Evolutionary conservation across 2,888 invertebrate genomes (phyloP).

Genomic region (Auanema sp.): DNA sequence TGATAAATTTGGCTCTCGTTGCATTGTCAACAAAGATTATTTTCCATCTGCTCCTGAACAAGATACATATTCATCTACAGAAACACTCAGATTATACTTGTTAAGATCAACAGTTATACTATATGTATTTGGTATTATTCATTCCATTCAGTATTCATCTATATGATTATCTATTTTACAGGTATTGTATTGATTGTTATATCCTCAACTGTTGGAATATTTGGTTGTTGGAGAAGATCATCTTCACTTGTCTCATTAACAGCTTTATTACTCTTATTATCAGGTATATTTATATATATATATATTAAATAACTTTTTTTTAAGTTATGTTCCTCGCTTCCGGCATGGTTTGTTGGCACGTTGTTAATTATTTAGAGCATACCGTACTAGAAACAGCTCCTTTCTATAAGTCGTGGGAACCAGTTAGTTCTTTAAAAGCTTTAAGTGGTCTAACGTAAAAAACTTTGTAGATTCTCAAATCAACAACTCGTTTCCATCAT

Average conservation of each 20-base stretch:
- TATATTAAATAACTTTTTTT: slow-evolving; percentile 4
- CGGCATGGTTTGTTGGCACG: slow-evolving; percentile 80
- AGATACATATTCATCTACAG: slow-evolving; percentile 37
- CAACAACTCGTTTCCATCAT: slow-evolving; percentile 70
- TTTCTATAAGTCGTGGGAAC: slow-evolving; percentile 84
- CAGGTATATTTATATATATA: slow-evolving; percentile 74
- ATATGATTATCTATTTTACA: no score
- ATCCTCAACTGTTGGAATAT: slow-evolving; percentile 91
- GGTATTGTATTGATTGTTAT: slow-evolving; percentile 87
- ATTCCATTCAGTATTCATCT: no score
- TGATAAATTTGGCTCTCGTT: slow-evolving; percentile 48
- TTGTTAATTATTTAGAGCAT: slow-evolving; percentile 83
- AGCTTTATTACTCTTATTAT: slow-evolving; percentile 83
- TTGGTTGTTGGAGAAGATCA: slow-evolving; percentile 93
- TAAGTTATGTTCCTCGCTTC: slow-evolving; percentile 79
- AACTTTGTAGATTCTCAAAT: slow-evolving; percentile 48
- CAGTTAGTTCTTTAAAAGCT: slow-evolving; percentile 49
- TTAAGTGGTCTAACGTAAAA: background rate
- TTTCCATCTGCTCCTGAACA: slow-evolving; percentile 41
- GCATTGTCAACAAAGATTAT: slow-evolving; percentile 49
- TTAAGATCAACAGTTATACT: slow-evolving; percentile 28
- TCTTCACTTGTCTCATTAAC: slow-evolving; percentile 90
- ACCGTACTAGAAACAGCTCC: slow-evolving; percentile 89
- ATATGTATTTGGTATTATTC: slow-evolving; percentile 26
- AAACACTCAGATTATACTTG: slow-evolving; percentile 39